phyloP scores from a whole-genome alignment of 1,140 invertebrate genomes.

The Orchesella cincta region DNA sequence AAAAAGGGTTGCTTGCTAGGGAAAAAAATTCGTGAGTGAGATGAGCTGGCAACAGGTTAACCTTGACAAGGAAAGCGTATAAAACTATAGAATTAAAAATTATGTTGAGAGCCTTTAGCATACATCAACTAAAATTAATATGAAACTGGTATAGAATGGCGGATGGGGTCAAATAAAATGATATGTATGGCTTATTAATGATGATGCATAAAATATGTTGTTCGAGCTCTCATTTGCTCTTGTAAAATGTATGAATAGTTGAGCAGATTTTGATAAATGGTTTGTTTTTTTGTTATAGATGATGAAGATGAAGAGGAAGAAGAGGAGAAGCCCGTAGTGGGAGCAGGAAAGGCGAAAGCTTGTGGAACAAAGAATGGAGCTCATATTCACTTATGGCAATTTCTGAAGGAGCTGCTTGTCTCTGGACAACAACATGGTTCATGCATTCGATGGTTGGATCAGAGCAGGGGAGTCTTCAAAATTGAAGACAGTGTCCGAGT shows the following conservation, averaged over 20 bases:
- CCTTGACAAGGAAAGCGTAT: conserved; percentile 34
- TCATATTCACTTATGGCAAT: conserved; percentile 99
- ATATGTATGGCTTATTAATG: too few species aligned
- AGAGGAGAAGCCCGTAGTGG: conserved; percentile 48
- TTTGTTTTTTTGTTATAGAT: conserved; percentile 48
- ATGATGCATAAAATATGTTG: neutral
- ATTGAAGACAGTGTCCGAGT: conserved; percentile 97
- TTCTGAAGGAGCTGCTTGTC: conserved; percentile 91
- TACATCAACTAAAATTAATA: neutral
- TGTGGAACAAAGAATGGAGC: conserved; percentile 62
- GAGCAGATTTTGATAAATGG: too few species aligned
- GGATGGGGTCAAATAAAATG: too few species aligned
- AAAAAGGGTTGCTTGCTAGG: too few species aligned
- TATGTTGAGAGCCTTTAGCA: conserved; percentile 36
- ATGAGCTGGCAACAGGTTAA: conserved; percentile 28
- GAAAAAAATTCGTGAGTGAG: neutral
- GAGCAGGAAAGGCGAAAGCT: conserved; percentile 33
- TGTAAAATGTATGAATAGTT: conserved; percentile 27
- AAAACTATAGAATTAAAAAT: conserved; percentile 13
- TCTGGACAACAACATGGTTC: conserved; percentile 82
- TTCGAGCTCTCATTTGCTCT: neutral
- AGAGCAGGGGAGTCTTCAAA: conserved; percentile 93
- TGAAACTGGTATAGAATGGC: too few species aligned
- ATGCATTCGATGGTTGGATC: conserved; percentile 95
- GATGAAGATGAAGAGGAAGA: conserved; percentile 65